phyloP scores from a whole-genome alignment of 2,797 vertebrate genomes.

The Falco berigora region DNA sequence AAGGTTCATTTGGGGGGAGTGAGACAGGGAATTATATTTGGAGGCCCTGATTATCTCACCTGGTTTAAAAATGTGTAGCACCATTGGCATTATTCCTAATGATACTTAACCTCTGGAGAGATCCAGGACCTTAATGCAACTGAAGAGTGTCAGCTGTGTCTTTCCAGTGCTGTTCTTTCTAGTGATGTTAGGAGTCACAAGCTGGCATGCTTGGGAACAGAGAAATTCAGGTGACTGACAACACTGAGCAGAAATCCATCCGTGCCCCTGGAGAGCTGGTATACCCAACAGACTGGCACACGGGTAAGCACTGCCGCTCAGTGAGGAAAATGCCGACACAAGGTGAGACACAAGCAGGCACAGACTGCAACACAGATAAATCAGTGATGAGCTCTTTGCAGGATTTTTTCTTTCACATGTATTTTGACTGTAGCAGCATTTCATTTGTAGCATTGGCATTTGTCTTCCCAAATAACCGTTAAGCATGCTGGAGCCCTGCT shows the following conservation, averaged over 20 bases:
- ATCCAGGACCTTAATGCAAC: neutral
- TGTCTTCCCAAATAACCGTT: no score
- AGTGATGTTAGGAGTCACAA: slow-evolving; percentile 15
- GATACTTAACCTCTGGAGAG: neutral
- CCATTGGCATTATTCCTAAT: neutral
- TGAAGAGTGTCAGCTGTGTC: neutral
- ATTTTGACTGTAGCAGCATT: neutral
- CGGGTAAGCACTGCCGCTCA: neutral
- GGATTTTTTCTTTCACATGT: neutral
- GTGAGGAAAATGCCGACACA: neutral
- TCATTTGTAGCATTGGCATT: neutral
- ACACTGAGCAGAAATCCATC: neutral
- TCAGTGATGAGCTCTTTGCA: neutral
- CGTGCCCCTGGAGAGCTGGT: neutral
- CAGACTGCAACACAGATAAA: neutral
- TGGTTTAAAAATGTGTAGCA: neutral
- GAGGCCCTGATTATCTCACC: neutral
- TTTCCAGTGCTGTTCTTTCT: neutral
- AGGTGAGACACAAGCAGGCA: neutral
- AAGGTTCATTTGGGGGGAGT: neutral
- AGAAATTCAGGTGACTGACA: slow-evolving; percentile 17
- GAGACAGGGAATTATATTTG: neutral
- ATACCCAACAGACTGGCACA: neutral
- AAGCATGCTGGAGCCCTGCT: no score
- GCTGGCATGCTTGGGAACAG: neutral